Base-by-base conservation (phyloP, 2,113 vertebrate genomes). In the Nematolebias whitei region DNA sequence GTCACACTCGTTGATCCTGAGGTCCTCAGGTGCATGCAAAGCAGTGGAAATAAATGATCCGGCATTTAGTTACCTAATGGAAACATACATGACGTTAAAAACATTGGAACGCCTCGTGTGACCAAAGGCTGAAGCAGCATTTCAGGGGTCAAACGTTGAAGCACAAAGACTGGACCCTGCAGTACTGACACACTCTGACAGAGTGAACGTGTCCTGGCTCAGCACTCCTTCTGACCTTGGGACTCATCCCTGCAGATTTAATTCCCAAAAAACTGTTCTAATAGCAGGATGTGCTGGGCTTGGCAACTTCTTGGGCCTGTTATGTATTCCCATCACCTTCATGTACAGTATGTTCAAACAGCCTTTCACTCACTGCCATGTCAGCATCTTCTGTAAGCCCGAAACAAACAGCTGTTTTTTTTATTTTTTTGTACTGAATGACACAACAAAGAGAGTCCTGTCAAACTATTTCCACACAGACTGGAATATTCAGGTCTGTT, bases 141-240 rank as follows among this genome's bases (percentile, higher is more conserved):
- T 60, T 1, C 22, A 22, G 23, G 63, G 45, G 63, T 60, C 49
- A 71, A 3, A 51, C 26, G 32, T 32, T 16, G 44, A 57, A 45
- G 4, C 13, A 14, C 49, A 29, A 24, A 45, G 45, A 74, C 14
- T 63, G 52, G 77, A 53, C 14, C 52, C 38, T 65, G 2, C 20
- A 23, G 23, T 35, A 54, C 29, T 41, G 74, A 68, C 56, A 26
- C 45, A 22, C 48, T 22, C 40, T 35, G 55, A 57, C 44, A 64
- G 54, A 72, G 56, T 44, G 44, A 26, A 32, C 74, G 71, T 71
- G 57, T 70, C 54, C 56, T 14, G 29, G 51, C 80, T 77, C 70
- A 80, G 80, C 82, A 58, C 76, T 82, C 68, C 58, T 4, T 23
- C 47, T 56, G 78, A 79, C 76, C 80, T 75, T 71, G 79, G 4